Evolutionary conservation across 2,888 invertebrate species (phyloP).

Genomic region (Catocala sponsa): DNA sequence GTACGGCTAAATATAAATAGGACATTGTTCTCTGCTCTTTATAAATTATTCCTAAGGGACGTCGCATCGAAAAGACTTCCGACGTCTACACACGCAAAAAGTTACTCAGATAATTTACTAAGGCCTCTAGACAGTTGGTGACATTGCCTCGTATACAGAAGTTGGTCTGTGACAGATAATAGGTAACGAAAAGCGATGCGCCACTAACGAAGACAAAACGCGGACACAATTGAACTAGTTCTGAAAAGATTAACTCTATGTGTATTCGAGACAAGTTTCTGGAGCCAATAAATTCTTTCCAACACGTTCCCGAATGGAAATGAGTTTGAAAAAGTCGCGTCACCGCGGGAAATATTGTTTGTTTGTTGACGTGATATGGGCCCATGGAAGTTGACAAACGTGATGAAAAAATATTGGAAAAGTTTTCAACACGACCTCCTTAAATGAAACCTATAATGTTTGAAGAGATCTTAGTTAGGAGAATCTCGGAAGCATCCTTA

Average conservation of each 20-base stretch:
- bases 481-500: too few relatives aligned
- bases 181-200: constrained; percentile 79
- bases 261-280: constrained; percentile 53
- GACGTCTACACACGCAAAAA: constrained; percentile 55
- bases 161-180: constrained; percentile 61
- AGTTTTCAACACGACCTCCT: constrained; percentile 68
- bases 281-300: constrained; percentile 69
- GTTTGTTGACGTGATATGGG: constrained; percentile 75
- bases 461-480: constrained; percentile 42
- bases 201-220: constrained; percentile 74
- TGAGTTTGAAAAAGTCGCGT: constrained; percentile 75
- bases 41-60: constrained; percentile 41
- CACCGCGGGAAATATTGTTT: constrained; percentile 75
- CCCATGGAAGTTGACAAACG: constrained; percentile 72
- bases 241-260: constrained; percentile 60
- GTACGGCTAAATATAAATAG: constrained; percentile 2
- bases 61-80: constrained; percentile 34
- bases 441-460: constrained; percentile 60
- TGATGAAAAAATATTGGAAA: constrained; percentile 84
- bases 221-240: constrained; percentile 55
- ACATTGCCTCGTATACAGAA: constrained; percentile 55
- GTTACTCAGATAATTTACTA: constrained; percentile 59
- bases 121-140: constrained; percentile 58
- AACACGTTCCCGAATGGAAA: constrained; percentile 72
- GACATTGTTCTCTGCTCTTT: constrained; percentile 29